These are phyloP conservation scores for Cantharis rustica DNA, from an alignment of 2,888 invertebrate genomes.

Conservation along the genomic window DNA sequence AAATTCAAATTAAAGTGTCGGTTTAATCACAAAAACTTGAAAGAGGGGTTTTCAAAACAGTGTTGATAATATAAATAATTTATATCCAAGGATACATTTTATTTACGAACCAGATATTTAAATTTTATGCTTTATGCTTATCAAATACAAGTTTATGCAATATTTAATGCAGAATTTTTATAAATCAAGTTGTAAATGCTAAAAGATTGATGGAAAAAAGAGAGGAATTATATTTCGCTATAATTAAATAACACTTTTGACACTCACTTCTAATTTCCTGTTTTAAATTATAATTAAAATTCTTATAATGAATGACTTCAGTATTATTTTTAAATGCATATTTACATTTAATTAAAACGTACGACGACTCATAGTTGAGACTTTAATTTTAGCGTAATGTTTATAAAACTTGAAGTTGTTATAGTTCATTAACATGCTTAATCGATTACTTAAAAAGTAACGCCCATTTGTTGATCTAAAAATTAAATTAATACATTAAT, in stretches of 20 bases:
- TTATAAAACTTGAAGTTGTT: not conserved
- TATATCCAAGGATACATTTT: not conserved
- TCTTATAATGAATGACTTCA: not conserved
- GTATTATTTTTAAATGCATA: not conserved
- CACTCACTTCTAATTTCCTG: not conserved
- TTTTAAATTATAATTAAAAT: not conserved
- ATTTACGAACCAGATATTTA: not conserved
- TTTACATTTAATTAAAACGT: not conserved
- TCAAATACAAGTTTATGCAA: not conserved
- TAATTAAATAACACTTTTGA: not conserved
- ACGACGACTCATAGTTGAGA: not conserved
- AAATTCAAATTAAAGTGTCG: constrained; percentile 22
- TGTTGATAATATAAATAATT: not conserved
- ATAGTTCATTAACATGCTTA: not conserved
- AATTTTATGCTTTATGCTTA: not conserved
- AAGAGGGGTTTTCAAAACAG: not conserved
- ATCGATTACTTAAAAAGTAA: not conserved
- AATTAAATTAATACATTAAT: not conserved
- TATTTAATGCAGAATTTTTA: not conserved
- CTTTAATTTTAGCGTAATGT: not conserved
- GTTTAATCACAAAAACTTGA: constrained; percentile 5
- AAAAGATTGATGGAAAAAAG: not conserved
- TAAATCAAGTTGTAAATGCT: not conserved
- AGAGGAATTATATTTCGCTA: not conserved
- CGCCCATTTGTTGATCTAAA: not conserved